phyloP scores from a whole-genome alignment of 2,888 invertebrate species.

The Hirudinaria manillensis region DNA sequence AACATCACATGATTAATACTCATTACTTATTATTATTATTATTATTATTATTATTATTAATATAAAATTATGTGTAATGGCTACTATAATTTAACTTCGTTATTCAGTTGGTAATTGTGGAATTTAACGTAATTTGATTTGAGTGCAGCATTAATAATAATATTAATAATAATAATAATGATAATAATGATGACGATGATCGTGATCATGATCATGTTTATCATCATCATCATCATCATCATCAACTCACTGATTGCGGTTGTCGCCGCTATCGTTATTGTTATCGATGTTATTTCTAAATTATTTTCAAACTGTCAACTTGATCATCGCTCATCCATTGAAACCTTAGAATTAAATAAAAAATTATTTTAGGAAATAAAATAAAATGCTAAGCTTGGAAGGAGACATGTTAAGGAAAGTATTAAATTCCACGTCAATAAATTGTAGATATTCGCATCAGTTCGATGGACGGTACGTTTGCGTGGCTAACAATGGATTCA shows the following conservation, averaged over 20 bases:
- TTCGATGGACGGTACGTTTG: conserved; percentile 38
- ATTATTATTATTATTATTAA: not conserved
- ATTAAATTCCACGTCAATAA: not conserved
- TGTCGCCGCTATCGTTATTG: not conserved
- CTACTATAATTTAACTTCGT: too few relatives aligned
- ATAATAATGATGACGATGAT: not conserved
- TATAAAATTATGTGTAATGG: not conserved
- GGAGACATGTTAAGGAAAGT: too few relatives aligned
- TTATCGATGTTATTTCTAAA: not conserved
- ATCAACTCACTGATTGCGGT: too few relatives aligned
- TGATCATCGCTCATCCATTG: too few relatives aligned
- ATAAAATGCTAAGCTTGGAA: too few relatives aligned
- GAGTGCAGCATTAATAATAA: not conserved
- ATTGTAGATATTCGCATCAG: conserved; percentile 29
- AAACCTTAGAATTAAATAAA: too few relatives aligned
- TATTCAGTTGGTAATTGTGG: too few relatives aligned
- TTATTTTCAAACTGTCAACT: too few relatives aligned
- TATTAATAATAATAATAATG: not conserved
- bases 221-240: conserved; percentile 13
- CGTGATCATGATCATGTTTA: not conserved
- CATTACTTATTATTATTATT: too few relatives aligned
- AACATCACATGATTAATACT: not conserved
- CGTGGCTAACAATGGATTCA: conserved; percentile 38
- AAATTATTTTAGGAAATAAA: too few relatives aligned
- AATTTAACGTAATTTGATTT: too few relatives aligned